phyloP scores from a whole-genome alignment of 1,140 invertebrate genomes.

The Agraylea sexmaculata region DNA sequence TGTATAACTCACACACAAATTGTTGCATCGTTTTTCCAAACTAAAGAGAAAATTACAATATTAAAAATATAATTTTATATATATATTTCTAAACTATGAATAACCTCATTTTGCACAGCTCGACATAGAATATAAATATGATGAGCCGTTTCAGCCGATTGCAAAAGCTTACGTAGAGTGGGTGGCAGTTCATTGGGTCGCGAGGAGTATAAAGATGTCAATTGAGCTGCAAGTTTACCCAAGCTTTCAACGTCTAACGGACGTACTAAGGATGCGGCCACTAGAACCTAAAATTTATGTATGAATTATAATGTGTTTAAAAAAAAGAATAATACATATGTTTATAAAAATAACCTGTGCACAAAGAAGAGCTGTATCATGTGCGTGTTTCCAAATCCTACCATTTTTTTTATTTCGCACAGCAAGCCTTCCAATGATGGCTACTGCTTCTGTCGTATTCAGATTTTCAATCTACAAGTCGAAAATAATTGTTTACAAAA shows the following conservation, averaged over 20 bases:
- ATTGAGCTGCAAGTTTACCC: slow-evolving; percentile 38
- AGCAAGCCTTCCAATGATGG: slow-evolving; percentile 12
- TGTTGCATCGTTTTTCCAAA: slow-evolving; percentile 48
- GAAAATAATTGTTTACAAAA: too few species aligned
- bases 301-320: not conserved
- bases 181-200: slow-evolving; percentile 32
- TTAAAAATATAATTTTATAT: not conserved
- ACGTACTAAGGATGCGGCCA: slow-evolving; percentile 40
- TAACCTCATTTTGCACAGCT: slow-evolving; percentile 45
- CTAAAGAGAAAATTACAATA: slow-evolving; percentile 35
- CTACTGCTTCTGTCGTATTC: slow-evolving; percentile 8
- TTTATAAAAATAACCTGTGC: slow-evolving; percentile 11
- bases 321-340: too few species aligned
- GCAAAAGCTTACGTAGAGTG: slow-evolving; percentile 40
- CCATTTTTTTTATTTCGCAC: slow-evolving; percentile 12
- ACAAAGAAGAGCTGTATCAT: slow-evolving; percentile 18
- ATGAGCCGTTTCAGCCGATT: slow-evolving; percentile 42
- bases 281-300: slow-evolving; percentile 38
- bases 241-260: slow-evolving; percentile 38
- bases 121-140: slow-evolving; percentile 45
- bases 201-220: slow-evolving; percentile 32
- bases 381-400: slow-evolving; percentile 15
- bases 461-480: slow-evolving; percentile 17
- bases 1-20: slow-evolving; percentile 59
- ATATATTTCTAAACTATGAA: slow-evolving; percentile 18